Percentiles rank a stretch among this genome's conserved stretches.
These are phyloP conservation scores for Brachionus sp. DNA, from an alignment of 1,140 invertebrate genomes.

Conservation along the genomic window DNA sequence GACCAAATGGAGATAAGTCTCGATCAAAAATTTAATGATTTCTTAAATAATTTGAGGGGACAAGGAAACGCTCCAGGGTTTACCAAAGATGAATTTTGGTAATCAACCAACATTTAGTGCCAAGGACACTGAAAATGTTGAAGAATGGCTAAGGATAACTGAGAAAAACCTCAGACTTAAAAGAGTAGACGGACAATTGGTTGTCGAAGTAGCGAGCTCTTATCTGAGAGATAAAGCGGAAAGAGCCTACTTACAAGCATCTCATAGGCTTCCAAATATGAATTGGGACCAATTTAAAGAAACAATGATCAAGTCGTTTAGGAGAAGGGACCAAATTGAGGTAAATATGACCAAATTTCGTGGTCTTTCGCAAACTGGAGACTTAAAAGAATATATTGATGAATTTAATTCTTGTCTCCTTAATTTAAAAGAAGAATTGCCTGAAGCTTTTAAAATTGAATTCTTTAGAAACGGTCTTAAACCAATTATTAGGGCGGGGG, in stretches of 20 bases:
- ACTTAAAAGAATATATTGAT: constrained; percentile 4
- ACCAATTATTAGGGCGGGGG: constrained; percentile 1
- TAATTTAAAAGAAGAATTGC: constrained; percentile 20
- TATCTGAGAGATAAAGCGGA: too few relatives aligned
- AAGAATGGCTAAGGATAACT: background rate
- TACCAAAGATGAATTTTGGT: background rate
- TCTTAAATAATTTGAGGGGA: background rate
- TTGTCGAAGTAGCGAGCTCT: background rate
- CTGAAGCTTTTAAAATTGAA: constrained; percentile 28
- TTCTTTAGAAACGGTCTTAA: constrained; percentile 7
- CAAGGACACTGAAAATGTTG: background rate
- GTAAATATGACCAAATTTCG: too few relatives aligned
- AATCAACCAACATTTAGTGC: background rate
- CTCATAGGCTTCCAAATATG: too few relatives aligned
- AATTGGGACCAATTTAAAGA: constrained; percentile 15
- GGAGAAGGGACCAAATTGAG: background rate
- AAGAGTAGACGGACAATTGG: background rate
- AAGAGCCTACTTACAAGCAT: too few relatives aligned
- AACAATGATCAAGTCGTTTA: background rate
- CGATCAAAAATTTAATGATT: background rate
- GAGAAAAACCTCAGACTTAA: background rate
- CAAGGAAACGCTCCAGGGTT: background rate
- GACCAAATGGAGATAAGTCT: constrained; percentile 6
- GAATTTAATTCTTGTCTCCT: constrained; percentile 30
- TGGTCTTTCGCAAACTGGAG: background rate